phyloP scores from a whole-genome alignment of 1,140 invertebrate genomes.

The Bactericera cockerelli region DNA sequence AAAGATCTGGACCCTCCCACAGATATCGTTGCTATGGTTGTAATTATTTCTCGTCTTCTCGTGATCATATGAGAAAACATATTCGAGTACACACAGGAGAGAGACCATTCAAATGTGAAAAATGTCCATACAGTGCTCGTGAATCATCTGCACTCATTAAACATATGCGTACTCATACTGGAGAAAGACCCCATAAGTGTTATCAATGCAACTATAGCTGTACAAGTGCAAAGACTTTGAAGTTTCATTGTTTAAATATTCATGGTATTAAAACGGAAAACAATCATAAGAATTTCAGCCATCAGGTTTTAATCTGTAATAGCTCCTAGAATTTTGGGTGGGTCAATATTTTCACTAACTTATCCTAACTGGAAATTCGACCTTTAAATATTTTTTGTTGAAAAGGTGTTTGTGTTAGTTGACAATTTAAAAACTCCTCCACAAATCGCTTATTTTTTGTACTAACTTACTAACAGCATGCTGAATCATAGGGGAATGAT shows the following conservation, averaged over 20 bases:
- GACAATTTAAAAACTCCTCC: no score
- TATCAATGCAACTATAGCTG: not conserved
- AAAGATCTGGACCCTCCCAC: not conserved
- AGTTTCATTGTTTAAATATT: not conserved
- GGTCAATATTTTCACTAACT: no score
- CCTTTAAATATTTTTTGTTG: no score
- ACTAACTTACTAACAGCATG: no score
- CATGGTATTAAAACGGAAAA: not conserved
- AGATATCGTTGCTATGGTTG: constrained; percentile 1
- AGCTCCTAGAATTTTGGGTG: no score
- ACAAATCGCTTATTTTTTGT: no score
- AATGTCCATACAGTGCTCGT: constrained; percentile 1
- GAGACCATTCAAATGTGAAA: constrained; percentile 3
- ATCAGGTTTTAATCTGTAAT: no score
- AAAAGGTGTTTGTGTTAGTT: no score
- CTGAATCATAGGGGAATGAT: no score
- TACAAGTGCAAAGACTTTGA: not conserved
- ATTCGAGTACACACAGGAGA: not conserved
- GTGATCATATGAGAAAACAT: constrained; percentile 8
- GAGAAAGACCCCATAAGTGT: constrained; percentile 19
- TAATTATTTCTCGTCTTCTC: not conserved
- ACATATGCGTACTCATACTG: constrained; percentile 21
- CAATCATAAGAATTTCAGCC: no score
- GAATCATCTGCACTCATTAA: constrained; percentile 13
- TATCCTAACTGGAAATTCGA: no score